Evolutionary conservation across 2,888 invertebrate genomes (phyloP), one percentile per base, ranked within the genome.

Genomic region (Meteorus cinctellus): DNA sequence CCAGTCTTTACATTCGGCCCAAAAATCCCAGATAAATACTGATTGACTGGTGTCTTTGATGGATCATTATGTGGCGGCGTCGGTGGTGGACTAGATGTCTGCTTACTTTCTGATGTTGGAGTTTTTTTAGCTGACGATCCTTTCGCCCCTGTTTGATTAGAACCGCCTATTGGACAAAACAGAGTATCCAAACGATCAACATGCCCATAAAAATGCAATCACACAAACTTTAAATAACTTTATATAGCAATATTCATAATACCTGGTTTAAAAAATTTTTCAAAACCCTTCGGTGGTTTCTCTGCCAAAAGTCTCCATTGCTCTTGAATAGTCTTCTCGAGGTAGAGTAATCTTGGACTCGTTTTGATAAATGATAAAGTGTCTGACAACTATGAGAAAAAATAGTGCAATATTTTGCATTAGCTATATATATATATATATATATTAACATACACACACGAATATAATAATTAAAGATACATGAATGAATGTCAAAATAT

Each of bases 271-370:
- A 96, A 98, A 89, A 95, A 97, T 86, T 98, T 97, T 87, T 97
- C 98, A 89, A 98, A 98, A 0, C 98, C 98, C 90, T 97, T 97
- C 0, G 97, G 97, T 16, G 96, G 95, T 85, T 95, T 94, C 83
- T 95, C 94, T 86, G 95, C 94, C 82, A 96, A 92, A 75, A 92
- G 80, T 81, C 88, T 90, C 91, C 92, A 95, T 84, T 94, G 91
- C 84, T 92, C 92, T 88, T 93, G 89, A 5, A 76, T n/a, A 81
- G 93, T 91, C 82, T 91, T 91, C 90, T 93, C 91, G 84, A 93
- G 81, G 80, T 91, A 92, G 82, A 91, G 91, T 80, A 91, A 90
- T 82, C 92, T 92, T 34, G 86, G 89, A 81, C 82, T 82, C 83
- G 85, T 87, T 78, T 84, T 88, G 34, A 90, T 80, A 55, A 86